Percentiles rank a stretch among this genome's conserved stretches.
Evolutionary conservation across 2,113 vertebrate genomes (phyloP).

Genomic region (Heterochromis multidens): DNA sequence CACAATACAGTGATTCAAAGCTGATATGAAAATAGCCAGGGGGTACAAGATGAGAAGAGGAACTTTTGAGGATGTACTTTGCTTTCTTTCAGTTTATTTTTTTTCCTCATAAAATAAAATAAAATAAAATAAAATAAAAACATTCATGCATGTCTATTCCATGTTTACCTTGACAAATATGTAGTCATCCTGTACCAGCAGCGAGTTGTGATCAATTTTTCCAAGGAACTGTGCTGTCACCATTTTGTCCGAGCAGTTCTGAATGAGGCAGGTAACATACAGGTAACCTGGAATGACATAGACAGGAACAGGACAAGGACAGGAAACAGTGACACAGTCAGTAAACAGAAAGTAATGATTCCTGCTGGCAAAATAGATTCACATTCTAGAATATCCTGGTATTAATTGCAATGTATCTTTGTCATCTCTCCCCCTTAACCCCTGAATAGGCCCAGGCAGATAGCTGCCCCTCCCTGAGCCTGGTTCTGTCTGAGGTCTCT

Average conservation of each 20-base stretch:
- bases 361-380: not conserved
- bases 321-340: not conserved
- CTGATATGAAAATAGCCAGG: no score
- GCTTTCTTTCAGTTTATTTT: not conserved
- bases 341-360: not conserved
- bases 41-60: no score
- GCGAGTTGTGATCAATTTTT: conserved; percentile 84
- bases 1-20: not conserved
- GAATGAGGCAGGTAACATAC: conserved; percentile 88
- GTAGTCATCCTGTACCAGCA: conserved; percentile 91
- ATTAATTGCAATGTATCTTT: not conserved
- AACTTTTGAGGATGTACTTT: not conserved
- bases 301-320: not conserved
- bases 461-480: not conserved
- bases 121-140: not conserved
- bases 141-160: not conserved
- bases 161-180: conserved; percentile 90
- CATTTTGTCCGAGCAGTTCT: conserved; percentile 87
- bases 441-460: no score
- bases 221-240: conserved; percentile 80
- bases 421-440: not conserved
- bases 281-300: conserved; percentile 77
- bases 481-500: not conserved
- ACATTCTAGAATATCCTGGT: not conserved
- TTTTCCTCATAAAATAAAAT: not conserved